Evolutionary conservation across 2,113 vertebrate genomes (phyloP).

Genomic region (Phylloscopus trochilus): DNA sequence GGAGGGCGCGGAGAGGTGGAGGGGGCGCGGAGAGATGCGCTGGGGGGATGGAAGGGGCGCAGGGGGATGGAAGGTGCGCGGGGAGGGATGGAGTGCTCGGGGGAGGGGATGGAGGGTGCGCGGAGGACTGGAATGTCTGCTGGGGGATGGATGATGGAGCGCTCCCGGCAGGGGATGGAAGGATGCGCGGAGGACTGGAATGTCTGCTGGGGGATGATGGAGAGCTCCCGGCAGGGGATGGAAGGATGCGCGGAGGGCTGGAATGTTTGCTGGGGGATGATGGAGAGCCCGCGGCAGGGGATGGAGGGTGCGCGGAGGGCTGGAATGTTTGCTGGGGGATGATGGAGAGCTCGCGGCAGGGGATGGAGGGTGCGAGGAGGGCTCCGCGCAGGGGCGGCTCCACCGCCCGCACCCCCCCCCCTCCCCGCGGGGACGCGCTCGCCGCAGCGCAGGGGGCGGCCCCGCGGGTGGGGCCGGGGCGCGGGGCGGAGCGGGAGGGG

Average conservation of each 20-base stretch:
- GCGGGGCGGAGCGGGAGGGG: not conserved
- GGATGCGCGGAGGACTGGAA: not conserved
- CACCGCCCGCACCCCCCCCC: not conserved
- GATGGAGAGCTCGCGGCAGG: too few relatives aligned
- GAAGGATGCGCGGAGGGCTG: too few relatives aligned
- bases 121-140: not conserved
- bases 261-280: too few relatives aligned
- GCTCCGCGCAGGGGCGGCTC: not conserved
- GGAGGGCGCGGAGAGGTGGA: too few relatives aligned
- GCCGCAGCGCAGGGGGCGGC: slow-evolving; percentile 4
- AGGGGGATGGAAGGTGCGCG: not conserved
- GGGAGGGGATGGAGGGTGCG: not conserved
- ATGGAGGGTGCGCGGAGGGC: not conserved
- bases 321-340: too few relatives aligned
- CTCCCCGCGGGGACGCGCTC: not conserved
- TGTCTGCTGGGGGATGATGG: too few relatives aligned
- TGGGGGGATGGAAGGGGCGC: not conserved
- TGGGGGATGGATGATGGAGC: too few relatives aligned
- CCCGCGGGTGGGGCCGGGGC: not conserved
- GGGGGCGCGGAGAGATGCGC: too few relatives aligned
- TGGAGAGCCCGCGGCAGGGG: not conserved
- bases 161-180: not conserved
- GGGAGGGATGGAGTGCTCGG: not conserved
- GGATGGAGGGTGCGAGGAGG: not conserved
- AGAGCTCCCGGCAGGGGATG: too few relatives aligned